Conservation (phyloP, 1,140 invertebrate genomes). For the Drosophila serrata region DNA sequence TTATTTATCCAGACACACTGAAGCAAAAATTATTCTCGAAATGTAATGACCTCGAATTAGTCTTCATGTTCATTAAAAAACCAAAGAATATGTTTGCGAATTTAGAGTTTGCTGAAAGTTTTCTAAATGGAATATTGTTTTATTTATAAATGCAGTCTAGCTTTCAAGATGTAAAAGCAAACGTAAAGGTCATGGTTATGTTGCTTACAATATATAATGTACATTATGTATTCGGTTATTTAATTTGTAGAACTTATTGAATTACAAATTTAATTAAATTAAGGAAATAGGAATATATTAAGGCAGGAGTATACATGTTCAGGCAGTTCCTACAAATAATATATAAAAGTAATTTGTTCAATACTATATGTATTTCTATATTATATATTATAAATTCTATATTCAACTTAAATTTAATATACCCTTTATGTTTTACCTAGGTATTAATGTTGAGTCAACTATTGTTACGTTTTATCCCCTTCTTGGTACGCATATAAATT, state of each 20-base stretch:
- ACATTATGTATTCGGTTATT: neutral
- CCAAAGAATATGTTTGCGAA: neutral
- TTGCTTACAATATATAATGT: neutral
- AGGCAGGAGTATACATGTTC: fast-evolving
- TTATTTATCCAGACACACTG: slow-evolving; percentile 36
- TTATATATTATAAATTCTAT: neutral
- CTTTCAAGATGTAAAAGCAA: neutral
- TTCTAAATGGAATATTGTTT: neutral
- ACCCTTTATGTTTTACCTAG: neutral
- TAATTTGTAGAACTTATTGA: neutral
- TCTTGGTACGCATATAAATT: slow-evolving; percentile 26
- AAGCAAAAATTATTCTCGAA: slow-evolving; percentile 5
- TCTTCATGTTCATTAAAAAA: slow-evolving; percentile 1
- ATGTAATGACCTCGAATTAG: neutral
- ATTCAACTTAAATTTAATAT: neutral
- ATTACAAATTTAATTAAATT: too few relatives aligned
- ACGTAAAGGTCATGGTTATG: neutral
- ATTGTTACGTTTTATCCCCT: neutral
- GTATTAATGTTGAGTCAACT: neutral
- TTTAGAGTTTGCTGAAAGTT: neutral
- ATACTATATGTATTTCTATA: too few relatives aligned
- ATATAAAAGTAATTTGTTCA: neutral
- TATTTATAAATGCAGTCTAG: neutral
- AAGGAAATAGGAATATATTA: neutral
- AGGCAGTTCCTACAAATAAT: neutral